Conservation (phyloP, 1,140 invertebrate genomes). For the Popillia japonica region DNA sequence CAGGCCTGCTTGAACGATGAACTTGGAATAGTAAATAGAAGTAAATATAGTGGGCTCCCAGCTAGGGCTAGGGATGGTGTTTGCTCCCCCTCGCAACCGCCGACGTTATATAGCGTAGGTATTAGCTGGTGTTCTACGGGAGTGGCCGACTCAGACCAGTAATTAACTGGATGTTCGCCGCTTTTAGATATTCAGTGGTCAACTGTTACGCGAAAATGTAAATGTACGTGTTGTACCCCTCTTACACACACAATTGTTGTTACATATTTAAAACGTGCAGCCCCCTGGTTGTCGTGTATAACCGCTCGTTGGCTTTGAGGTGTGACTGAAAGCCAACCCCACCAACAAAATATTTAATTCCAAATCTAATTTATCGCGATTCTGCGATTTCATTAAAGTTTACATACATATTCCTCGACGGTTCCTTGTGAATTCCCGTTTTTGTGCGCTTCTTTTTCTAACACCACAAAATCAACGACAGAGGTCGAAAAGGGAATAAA, state of each 20-base stretch:
- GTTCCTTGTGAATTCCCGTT: too few species aligned
- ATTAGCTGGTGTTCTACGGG: not conserved
- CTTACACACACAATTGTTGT: slow-evolving; percentile 23
- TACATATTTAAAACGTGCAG: slow-evolving; percentile 18
- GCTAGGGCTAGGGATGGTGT: not conserved
- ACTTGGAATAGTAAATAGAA: slow-evolving; percentile 31
- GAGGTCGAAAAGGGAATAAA: slow-evolving; percentile 4
- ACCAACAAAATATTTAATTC: too few species aligned
- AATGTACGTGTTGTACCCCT: not conserved
- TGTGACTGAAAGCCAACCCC: not conserved
- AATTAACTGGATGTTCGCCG: slow-evolving; percentile 16
- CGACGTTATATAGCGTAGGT: not conserved
- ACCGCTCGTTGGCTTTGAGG: slow-evolving; percentile 19
- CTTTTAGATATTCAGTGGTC: slow-evolving; percentile 27
- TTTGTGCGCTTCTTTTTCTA: not conserved
- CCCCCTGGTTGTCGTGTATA: slow-evolving; percentile 3
- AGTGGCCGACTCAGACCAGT: not conserved
- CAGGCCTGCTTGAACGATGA: slow-evolving; percentile 1
- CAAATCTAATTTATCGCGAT: too few species aligned
- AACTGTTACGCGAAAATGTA: slow-evolving; percentile 28
- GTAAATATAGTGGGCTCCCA: slow-evolving; percentile 7
- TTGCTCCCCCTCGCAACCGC: too few species aligned
- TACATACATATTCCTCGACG: too few species aligned
- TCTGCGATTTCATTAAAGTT: too few species aligned
- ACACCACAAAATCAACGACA: not conserved